phyloP scores from a whole-genome alignment of 2,797 vertebrate genomes.

The Poeciliopsis turneri region DNA sequence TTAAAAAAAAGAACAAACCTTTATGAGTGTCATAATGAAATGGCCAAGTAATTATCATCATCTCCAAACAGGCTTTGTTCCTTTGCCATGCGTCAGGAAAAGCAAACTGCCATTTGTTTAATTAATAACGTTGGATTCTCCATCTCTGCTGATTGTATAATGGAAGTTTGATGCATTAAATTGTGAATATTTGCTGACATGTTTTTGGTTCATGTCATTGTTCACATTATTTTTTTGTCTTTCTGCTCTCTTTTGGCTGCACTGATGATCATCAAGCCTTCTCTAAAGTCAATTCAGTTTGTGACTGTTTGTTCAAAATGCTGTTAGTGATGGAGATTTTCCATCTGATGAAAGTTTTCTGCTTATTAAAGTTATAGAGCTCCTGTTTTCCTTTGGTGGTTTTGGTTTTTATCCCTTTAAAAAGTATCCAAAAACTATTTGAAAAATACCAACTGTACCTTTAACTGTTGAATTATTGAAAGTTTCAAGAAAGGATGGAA shows the following conservation, averaged over 20 bases:
- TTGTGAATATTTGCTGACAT: conserved; percentile 51
- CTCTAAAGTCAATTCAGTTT: neutral
- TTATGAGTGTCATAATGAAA: conserved; percentile 71
- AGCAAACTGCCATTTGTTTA: conserved; percentile 53
- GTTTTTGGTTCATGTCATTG: conserved; percentile 33
- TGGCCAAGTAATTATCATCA: conserved; percentile 54
- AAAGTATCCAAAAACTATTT: no score
- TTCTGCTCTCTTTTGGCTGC: neutral
- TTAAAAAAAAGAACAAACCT: conserved; percentile 71
- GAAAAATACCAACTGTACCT: neutral
- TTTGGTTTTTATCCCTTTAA: no score
- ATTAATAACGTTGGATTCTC: conserved; percentile 48
- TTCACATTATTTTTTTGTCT: neutral
- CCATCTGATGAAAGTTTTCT: neutral
- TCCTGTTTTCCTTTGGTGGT: neutral
- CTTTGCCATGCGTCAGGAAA: conserved; percentile 34
- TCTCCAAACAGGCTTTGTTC: conserved; percentile 55
- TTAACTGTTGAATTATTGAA: neutral
- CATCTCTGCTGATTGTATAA: conserved; percentile 53
- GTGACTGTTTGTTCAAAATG: neutral
- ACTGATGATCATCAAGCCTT: conserved; percentile 3
- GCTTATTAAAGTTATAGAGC: neutral
- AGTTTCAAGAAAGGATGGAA: neutral
- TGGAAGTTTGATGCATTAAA: conserved; percentile 43
- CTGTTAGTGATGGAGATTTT: neutral